These are phyloP conservation scores for Malurus leucopterus DNA, from an alignment of 2,797 vertebrate species.

Conservation along the genomic window DNA sequence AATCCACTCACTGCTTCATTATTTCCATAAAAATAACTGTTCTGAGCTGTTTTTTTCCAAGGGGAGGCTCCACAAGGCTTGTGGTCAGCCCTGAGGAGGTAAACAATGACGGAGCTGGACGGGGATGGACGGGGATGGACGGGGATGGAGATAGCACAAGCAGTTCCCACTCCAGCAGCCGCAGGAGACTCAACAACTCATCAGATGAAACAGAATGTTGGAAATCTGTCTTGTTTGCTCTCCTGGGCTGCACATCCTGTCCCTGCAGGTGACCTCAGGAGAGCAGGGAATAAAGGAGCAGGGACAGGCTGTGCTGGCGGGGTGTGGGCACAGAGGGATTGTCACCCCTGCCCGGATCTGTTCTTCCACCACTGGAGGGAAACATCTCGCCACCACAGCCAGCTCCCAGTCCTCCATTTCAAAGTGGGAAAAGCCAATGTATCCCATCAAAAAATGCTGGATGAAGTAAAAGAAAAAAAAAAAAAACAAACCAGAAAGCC, in stretches of 20 bases:
- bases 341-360: background rate
- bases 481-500: background rate
- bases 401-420: background rate
- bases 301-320: background rate
- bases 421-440: background rate
- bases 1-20: background rate
- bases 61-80: background rate
- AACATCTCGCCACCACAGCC: constrained; percentile 19
- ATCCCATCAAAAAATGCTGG: background rate
- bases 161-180: background rate
- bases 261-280: background rate
- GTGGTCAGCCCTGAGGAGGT: background rate
- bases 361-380: constrained; percentile 51
- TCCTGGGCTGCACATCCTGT: background rate
- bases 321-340: background rate
- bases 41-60: constrained; percentile 1
- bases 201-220: fast-evolving
- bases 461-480: background rate
- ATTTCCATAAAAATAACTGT: constrained; percentile 33
- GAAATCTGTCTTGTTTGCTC: background rate
- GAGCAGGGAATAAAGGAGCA: background rate
- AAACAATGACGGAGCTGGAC: constrained; percentile 13
- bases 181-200: background rate
- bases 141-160: background rate
- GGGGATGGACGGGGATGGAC: background rate